Base-by-base conservation (phyloP, 2,113 vertebrate species). In the Atlantisia rogersi region DNA sequence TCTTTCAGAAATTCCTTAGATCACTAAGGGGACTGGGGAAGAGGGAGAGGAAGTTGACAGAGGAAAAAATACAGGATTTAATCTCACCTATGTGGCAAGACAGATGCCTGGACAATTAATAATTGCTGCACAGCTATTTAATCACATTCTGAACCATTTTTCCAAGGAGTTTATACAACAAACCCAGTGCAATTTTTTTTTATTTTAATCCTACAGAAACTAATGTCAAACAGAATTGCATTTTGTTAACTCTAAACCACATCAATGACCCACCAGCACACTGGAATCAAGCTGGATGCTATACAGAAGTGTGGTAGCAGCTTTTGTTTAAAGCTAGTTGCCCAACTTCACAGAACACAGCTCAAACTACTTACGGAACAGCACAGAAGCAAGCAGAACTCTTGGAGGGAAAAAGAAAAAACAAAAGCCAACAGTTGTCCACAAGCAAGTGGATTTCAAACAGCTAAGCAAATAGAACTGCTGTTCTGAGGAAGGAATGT, bases 331-430 rank as follows among this genome's bases (percentile, higher is more conserved):
- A 90, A 86, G 64, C 62, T 90, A 77, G 70, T 26, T 67, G 52
- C 70, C 28, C 70, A 85, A 69, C 91, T 94, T 94, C 78, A 93
- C 91, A 95, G 91, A 35, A 35, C 63, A 91, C 50, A 82, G 55
- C 44, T 87, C 78, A 73, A 91, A 91, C 86, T 59, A 90, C 74
- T 87, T 39, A 92, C 19, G 59, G 94, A 95, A 85, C n/a, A 92
- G 71, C 31, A 84, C 53, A 79, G 20, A 85, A 94, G 16, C 40
- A 86, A 88, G 40, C 2, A 6, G 74, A 87, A 91, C 32, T 77
- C 68, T 40, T 50, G 11, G 2, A 14, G 35, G 28, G 11, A 44
- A 5, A 2, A 11, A 9, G 7, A 5, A 2, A 11, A 9, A 6
- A 56, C 28, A 82, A 82, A 88, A 44, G 42, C 64, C 59, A 88